These are phyloP conservation scores for Limnephilus auricula DNA, from an alignment of 2,888 invertebrate species.

Conservation along the genomic window DNA sequence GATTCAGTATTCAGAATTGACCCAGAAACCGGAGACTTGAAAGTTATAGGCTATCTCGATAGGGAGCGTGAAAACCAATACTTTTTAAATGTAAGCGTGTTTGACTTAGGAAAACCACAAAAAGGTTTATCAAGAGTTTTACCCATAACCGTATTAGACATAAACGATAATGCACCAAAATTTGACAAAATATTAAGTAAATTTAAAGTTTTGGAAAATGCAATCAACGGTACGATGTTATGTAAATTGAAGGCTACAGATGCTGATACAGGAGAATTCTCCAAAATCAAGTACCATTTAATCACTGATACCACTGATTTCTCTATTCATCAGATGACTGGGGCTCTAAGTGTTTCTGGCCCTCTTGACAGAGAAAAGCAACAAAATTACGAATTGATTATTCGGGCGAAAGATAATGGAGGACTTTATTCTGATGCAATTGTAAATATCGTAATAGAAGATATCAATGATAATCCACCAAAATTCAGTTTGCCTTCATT, in stretches of 20 bases:
- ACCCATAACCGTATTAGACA: conserved; percentile 90
- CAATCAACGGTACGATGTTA: conserved; percentile 90
- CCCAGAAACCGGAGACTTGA: conserved; percentile 90
- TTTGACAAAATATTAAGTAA: conserved; percentile 90
- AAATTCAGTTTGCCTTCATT: conserved; percentile 87
- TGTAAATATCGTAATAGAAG: conserved; percentile 89
- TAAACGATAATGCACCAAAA: conserved; percentile 94
- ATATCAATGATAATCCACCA: conserved; percentile 94
- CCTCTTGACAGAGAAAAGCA: conserved; percentile 91
- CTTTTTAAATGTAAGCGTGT: conserved; percentile 90
- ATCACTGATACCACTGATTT: conserved; percentile 89
- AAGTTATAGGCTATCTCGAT: conserved; percentile 92
- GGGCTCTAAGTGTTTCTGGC: conserved; percentile 86
- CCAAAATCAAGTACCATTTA: conserved; percentile 84
- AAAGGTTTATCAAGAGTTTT: conserved; percentile 87
- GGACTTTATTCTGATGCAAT: conserved; percentile 89
- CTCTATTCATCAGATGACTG: conserved; percentile 85
- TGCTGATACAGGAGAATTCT: conserved; percentile 89
- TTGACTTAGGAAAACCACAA: conserved; percentile 90
- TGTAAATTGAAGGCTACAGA: conserved; percentile 91
- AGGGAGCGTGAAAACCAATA: conserved; percentile 91
- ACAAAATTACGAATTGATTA: conserved; percentile 86
- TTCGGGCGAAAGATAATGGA: conserved; percentile 89
- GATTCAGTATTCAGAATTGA: conserved; percentile 93
- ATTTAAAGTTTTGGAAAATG: conserved; percentile 91